Evolutionary conservation across 37 sponge, comb jelly and placozoan species (phyloP).

Genomic region (Mnemiopsis leidyi): DNA sequence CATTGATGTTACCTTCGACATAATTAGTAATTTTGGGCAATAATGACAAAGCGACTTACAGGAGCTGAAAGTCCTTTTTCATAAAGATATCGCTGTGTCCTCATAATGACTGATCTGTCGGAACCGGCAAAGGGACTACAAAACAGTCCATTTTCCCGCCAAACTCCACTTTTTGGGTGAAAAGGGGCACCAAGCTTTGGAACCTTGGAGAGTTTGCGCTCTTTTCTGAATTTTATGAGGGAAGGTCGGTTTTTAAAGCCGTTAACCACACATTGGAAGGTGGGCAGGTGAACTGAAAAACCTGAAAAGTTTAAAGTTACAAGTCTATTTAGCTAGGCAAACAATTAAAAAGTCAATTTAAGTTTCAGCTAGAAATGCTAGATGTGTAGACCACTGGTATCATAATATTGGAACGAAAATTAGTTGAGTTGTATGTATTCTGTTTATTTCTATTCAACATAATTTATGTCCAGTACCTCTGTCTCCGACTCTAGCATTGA

Average conservation of each 20-base stretch:
- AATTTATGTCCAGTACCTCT: too few relatives aligned
- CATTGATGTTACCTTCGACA: too few relatives aligned
- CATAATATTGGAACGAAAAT: too few relatives aligned
- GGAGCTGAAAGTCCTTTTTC: background rate
- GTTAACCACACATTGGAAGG: constrained; percentile 34
- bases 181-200: background rate
- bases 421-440: too few relatives aligned
- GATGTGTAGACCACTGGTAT: too few relatives aligned
- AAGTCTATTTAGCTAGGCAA: too few relatives aligned
- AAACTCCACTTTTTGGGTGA: background rate
- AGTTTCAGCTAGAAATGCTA: too few relatives aligned
- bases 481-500: background rate
- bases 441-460: too few relatives aligned
- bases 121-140: constrained; percentile 33
- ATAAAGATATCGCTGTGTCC: background rate
- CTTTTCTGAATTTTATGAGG: background rate
- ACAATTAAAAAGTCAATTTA: too few relatives aligned
- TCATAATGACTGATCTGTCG: background rate
- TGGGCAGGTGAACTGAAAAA: constrained; percentile 20
- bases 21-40: too few relatives aligned
- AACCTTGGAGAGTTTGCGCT: background rate
- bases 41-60: too few relatives aligned
- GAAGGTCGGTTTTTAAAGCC: background rate
- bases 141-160: constrained; percentile 33
- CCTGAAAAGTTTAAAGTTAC: too few relatives aligned